A percentile compares a stretch with the other conserved stretches of the same genome.
These are phyloP conservation scores for Dryomyza anilis DNA, from an alignment of 2,888 invertebrate species.

Conservation along the genomic window DNA sequence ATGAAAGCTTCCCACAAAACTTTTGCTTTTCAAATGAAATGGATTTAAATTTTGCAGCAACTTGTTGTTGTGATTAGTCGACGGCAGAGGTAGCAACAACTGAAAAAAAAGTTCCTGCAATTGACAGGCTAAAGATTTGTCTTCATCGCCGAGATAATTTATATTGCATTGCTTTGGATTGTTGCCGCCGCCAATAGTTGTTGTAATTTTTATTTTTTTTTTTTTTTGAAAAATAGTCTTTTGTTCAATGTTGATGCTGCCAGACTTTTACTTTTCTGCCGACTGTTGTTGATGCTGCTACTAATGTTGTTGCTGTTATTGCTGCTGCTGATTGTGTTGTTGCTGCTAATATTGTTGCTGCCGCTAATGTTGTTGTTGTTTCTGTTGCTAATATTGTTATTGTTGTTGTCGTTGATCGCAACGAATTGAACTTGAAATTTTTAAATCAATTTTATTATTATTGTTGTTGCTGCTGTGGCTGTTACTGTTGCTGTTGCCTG, in stretches of 20 bases:
- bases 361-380: not conserved
- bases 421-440: no score
- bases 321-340: not conserved
- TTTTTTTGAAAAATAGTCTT: no score
- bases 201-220: no score
- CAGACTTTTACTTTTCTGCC: no score
- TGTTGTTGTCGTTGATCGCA: not conserved
- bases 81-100: slow-evolving; percentile 1
- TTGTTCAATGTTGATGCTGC: no score
- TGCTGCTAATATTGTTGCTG: not conserved
- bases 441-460: not conserved
- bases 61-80: not conserved
- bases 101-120: slow-evolving; percentile 1
- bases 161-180: slow-evolving; percentile 21
- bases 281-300: slow-evolving; percentile 1
- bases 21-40: slow-evolving; percentile 12
- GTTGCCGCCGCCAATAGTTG: slow-evolving; percentile 1
- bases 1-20: slow-evolving; percentile 1
- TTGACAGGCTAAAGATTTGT: slow-evolving; percentile 22
- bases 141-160: slow-evolving; percentile 21
- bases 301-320: not conserved
- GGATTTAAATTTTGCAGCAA: no score
- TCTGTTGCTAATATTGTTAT: not conserved
- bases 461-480: not conserved
- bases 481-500: not conserved